Evolutionary conservation across 2,797 vertebrate genomes (phyloP), one percentile per base, ranked within the genome.

Genomic region (Macroramphosus scolopax): DNA sequence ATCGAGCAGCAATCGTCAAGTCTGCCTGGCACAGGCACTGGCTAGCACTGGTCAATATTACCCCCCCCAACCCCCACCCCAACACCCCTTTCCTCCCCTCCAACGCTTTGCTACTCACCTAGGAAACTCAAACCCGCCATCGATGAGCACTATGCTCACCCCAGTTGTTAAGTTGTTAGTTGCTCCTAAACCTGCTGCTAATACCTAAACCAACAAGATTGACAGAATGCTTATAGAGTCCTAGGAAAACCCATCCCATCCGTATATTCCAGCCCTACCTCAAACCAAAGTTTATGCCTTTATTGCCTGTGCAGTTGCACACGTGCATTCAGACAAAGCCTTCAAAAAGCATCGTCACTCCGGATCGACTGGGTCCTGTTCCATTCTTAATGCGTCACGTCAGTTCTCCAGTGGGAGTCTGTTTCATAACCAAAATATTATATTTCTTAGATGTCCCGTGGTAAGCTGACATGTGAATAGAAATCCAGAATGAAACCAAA

Each of bases 351-450:
- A 28, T 42, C 35, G 45, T 38, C 39, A 31, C 51, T 17, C 13
- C 51, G 40, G 49, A 64, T 44, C 7, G 36, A 17, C 17, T 22
- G 35, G n/a, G n/a, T n/a, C n/a, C 31, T 20, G 43, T 61, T 43
- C 39, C 30, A 16, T 30, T 52, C 6, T 18, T 16, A 29, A 12
- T 61, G 20, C 41, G 41, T 3, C 11, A 28, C 59, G 65, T 73
- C 42, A 59, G 48, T 60, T 65, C 70, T 73, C 72, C 68, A 64
- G 56, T 4, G 36, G 64, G 51, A 61, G 59, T 73, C 65, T 81
- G 68, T 51, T 58, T 69, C 48, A 47, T 82, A 86, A 88, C 86
- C 87, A 88, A 91, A 91, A 87, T 54, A 42, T 51, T 63, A 7
- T 51, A 58, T 72, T 68, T 46, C 66, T 62, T 46, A 49, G 49